Evolutionary conservation across 2,797 vertebrate species (phyloP).

Genomic region (Limosa lapponica): DNA sequence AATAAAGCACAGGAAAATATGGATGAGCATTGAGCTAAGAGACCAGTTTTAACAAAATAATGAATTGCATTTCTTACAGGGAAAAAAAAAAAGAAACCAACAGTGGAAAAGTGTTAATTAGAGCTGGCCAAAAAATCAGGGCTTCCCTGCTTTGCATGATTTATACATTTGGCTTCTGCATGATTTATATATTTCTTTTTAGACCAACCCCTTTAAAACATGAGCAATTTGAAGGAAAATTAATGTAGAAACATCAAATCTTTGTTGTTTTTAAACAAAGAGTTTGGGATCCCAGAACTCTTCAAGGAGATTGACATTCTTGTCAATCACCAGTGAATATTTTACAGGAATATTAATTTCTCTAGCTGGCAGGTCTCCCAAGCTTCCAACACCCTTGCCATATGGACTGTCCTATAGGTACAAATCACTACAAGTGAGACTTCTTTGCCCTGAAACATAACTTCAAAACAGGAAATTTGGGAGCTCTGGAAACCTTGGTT

Average conservation of each 20-base stretch:
- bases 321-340: not conserved
- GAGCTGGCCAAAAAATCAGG: not conserved
- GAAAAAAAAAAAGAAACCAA: not conserved
- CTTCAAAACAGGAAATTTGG: not conserved
- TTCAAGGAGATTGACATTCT: not conserved
- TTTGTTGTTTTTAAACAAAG: not conserved
- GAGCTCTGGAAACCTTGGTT: not conserved
- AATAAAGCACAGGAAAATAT: not conserved
- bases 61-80: not conserved
- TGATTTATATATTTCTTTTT: not conserved
- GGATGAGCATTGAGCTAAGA: not conserved
- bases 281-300: not conserved
- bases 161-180: not conserved
- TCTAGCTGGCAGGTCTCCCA: not conserved
- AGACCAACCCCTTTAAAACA: not conserved
- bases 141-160: not conserved
- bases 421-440: not conserved
- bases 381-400: not conserved
- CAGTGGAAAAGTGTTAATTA: not conserved
- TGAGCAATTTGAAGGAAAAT: not conserved
- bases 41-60: conserved; percentile 6
- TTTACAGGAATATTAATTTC: not conserved
- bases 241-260: not conserved
- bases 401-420: not conserved
- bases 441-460: not conserved